Conservation (phyloP, 2,888 invertebrate species). For the Eudemis profundana region DNA sequence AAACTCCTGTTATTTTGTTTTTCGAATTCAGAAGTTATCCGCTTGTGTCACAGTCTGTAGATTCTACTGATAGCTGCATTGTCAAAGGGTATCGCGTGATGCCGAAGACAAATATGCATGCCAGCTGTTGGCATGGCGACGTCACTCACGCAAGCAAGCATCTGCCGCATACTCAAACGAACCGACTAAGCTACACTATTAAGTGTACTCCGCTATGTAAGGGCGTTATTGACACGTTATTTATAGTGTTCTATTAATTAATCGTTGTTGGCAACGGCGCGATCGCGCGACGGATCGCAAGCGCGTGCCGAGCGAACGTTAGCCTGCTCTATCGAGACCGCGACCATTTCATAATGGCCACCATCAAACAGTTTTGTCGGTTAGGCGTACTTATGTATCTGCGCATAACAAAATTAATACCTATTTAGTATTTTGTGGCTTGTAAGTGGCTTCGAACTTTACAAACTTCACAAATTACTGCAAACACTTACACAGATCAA, state of each 20-base stretch:
- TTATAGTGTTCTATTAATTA: slow-evolving; percentile 44
- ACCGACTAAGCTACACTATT: slow-evolving; percentile 27
- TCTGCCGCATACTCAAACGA: slow-evolving; percentile 31
- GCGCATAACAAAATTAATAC: slow-evolving; percentile 29
- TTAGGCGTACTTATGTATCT: slow-evolving; percentile 35
- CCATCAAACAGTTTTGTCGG: slow-evolving; percentile 43
- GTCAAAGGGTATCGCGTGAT: slow-evolving; percentile 11
- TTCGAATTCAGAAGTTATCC: neutral
- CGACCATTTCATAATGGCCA: slow-evolving; percentile 62
- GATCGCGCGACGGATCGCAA: slow-evolving; percentile 49
- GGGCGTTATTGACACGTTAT: slow-evolving; percentile 41
- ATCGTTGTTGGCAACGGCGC: slow-evolving; percentile 42
- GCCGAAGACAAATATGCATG: slow-evolving; percentile 22
- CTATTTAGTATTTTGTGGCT: slow-evolving; percentile 13
- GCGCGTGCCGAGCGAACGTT: slow-evolving; percentile 63
- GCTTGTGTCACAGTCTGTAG: neutral
- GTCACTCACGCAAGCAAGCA: slow-evolving; percentile 33
- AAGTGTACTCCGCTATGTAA: slow-evolving; percentile 17
- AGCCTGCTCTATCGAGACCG: slow-evolving; percentile 57
- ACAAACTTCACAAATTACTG: neutral
- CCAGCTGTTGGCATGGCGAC: slow-evolving; percentile 37
- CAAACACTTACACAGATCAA: slow-evolving; percentile 16
- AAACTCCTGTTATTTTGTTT: slow-evolving; percentile 11
- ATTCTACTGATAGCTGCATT: neutral
- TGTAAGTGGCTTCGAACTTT: neutral